Evolutionary conservation across 2,888 invertebrate genomes (phyloP).

Genomic region (Hesperia comma): DNA sequence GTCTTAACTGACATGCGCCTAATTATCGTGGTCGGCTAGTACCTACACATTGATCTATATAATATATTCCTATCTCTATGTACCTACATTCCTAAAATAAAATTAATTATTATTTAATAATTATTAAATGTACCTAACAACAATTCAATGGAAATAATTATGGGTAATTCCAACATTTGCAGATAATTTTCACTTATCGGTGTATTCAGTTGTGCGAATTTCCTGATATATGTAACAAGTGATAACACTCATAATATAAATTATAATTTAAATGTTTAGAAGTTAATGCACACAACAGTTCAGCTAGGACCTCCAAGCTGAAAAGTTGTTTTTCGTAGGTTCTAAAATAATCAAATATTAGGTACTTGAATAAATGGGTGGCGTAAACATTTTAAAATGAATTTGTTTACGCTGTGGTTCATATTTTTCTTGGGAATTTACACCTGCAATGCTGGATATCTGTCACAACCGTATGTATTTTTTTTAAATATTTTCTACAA

Average conservation of each 20-base stretch:
- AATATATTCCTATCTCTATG: no score
- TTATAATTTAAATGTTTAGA: conserved; percentile 49
- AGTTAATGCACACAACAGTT: conserved; percentile 54
- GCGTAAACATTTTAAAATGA: conserved; percentile 51
- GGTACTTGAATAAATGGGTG: conserved; percentile 53
- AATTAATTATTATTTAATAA: no score
- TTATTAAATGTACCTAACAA: no score
- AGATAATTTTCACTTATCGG: conserved; percentile 54
- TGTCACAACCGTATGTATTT: conserved; percentile 46
- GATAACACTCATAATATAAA: conserved; percentile 51
- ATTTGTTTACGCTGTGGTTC: conserved; percentile 56
- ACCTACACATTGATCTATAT: no score
- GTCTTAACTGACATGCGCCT: no score
- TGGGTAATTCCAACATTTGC: conserved; percentile 44
- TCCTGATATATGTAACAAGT: conserved; percentile 61
- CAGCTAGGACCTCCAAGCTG: conserved; percentile 58
- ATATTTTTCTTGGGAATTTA: conserved; percentile 59
- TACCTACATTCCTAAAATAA: no score
- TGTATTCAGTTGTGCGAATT: conserved; percentile 57
- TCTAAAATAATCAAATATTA: conserved; percentile 36
- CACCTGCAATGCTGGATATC: conserved; percentile 61
- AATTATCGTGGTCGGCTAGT: no score
- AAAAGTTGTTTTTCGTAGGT: conserved; percentile 43
- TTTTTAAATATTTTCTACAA: background rate
- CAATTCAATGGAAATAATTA: background rate